These are phyloP conservation scores for Beris morrisii DNA, from an alignment of 2,888 invertebrate species.

Conservation along the genomic window DNA sequence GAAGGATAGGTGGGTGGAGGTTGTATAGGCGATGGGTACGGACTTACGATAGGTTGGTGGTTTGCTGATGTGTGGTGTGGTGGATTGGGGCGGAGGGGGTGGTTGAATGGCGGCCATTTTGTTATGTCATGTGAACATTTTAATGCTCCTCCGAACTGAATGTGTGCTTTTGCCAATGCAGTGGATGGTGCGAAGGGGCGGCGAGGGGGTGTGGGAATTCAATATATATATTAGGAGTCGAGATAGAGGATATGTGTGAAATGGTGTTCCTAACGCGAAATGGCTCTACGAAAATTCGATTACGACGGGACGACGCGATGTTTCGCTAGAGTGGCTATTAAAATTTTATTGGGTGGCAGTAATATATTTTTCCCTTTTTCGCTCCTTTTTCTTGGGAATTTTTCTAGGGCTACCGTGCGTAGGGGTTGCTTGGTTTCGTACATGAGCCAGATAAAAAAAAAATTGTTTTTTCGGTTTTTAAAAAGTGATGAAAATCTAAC, in stretches of 20 bases:
- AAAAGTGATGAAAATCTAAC: too few species aligned
- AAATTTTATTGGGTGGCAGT: constrained; percentile 45
- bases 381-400: too few species aligned
- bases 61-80: constrained; percentile 5
- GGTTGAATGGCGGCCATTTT: constrained; percentile 45
- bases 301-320: constrained; percentile 24
- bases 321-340: constrained; percentile 41
- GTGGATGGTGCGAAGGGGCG: neutral
- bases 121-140: constrained; percentile 41
- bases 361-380: constrained; percentile 36
- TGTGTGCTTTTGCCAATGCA: neutral
- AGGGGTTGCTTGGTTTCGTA: too few species aligned
- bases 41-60: constrained; percentile 6
- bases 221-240: neutral
- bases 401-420: too few species aligned
- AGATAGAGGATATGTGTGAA: neutral
- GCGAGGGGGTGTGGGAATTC: neutral
- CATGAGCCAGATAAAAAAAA: too few species aligned
- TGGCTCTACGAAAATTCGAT: constrained; percentile 35
- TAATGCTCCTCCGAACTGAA: constrained; percentile 35
- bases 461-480: too few species aligned
- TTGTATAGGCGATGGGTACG: constrained; percentile 3
- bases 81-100: constrained; percentile 20
- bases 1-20: neutral
- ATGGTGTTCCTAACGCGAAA: constrained; percentile 32